phyloP scores from a whole-genome alignment of 2,113 vertebrate species.

The Petrocephalus microphthalmus region DNA sequence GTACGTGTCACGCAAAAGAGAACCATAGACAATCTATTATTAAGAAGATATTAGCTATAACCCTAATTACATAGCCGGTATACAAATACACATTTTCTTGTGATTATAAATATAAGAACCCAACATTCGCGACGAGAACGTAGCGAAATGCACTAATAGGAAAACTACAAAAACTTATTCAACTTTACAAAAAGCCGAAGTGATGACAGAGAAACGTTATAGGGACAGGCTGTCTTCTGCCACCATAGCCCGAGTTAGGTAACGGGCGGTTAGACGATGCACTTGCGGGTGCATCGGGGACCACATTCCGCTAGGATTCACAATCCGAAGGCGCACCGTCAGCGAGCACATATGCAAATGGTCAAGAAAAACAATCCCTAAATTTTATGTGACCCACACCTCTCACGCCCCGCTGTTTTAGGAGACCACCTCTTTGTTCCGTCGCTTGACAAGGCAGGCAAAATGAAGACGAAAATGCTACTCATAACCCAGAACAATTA shows the following conservation, averaged over 20 bases:
- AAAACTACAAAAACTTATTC: not conserved
- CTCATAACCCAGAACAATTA: not conserved
- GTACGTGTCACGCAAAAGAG: slow-evolving; percentile 19
- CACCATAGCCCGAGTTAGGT: not conserved
- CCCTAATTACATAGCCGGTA: slow-evolving; percentile 7
- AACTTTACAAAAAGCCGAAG: not conserved
- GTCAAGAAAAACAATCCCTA: not conserved
- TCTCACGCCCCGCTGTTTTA: not conserved
- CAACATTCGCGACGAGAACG: not conserved
- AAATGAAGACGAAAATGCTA: not conserved
- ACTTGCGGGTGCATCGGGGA: not conserved
- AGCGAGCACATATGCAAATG: not conserved
- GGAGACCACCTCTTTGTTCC: not conserved
- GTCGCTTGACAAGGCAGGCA: not conserved
- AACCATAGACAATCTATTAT: not conserved
- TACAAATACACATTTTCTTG: not conserved
- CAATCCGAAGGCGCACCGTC: not conserved
- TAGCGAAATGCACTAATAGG: not conserved
- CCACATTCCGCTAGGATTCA: not conserved
- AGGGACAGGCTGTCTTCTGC: not conserved
- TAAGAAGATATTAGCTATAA: slow-evolving; percentile 1
- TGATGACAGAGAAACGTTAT: not conserved
- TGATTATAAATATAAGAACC: not conserved
- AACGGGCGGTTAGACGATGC: not conserved
- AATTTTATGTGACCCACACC: not conserved